Evolutionary conservation across 1,140 invertebrate species (phyloP).

Genomic region (Eupeodes corollae): DNA sequence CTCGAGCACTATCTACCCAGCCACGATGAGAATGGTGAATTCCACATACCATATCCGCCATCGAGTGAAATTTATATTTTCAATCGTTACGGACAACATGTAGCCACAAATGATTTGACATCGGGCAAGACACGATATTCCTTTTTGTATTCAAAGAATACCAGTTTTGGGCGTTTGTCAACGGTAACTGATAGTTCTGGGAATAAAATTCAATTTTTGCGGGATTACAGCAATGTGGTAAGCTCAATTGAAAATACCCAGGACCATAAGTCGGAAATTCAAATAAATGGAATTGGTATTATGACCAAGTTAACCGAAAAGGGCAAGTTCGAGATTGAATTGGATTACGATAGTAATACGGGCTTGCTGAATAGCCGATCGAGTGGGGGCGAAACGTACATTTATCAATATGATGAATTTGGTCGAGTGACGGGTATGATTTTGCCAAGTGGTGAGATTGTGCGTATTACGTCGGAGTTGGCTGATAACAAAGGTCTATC

Average conservation of each 20-base stretch:
- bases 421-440: conserved; percentile 74
- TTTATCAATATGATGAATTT: conserved; percentile 80
- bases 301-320: conserved; percentile 71
- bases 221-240: conserved; percentile 80
- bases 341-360: conserved; percentile 74
- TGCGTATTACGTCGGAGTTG: conserved; percentile 62
- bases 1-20: conserved; percentile 80
- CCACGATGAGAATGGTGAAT: conserved; percentile 82
- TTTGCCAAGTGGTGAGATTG: conserved; percentile 79
- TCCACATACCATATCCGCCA: conserved; percentile 81
- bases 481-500: conserved; percentile 61
- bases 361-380: conserved; percentile 70
- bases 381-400: conserved; percentile 71
- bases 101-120: conserved; percentile 82
- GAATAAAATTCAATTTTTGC: conserved; percentile 82
- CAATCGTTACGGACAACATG: conserved; percentile 88
- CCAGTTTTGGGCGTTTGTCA: conserved; percentile 85
- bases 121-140: conserved; percentile 86
- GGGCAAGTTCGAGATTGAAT: conserved; percentile 65
- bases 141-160: conserved; percentile 93
- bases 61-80: conserved; percentile 91
- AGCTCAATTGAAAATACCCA: conserved; percentile 90
- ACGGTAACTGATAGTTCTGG: conserved; percentile 86
- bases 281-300: conserved; percentile 77
- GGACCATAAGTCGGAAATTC: conserved; percentile 80